These are phyloP conservation scores for Trematocara macrostoma DNA, from an alignment of 2,113 vertebrate genomes.

Conservation along the genomic window DNA sequence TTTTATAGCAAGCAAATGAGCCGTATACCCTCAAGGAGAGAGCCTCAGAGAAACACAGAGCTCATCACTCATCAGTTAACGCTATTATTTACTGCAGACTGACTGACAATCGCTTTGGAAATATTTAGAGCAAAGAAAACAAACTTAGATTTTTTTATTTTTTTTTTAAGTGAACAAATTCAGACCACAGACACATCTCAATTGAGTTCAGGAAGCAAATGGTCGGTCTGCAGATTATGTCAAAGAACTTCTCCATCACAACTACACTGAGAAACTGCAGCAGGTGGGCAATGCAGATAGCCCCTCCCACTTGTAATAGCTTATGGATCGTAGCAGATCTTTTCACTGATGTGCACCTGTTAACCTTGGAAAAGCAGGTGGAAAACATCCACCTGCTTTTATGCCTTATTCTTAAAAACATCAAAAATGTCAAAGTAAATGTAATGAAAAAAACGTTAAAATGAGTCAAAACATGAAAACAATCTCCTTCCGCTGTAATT, in stretches of 20 bases:
- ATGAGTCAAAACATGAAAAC: not conserved
- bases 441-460: not conserved
- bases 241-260: not conserved
- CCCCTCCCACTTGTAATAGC: slow-evolving; percentile 21
- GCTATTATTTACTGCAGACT: not conserved
- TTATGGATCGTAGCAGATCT: slow-evolving; percentile 8
- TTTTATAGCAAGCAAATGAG: not conserved
- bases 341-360: slow-evolving; percentile 41
- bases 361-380: not conserved
- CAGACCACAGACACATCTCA: not conserved
- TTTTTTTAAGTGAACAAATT: not conserved
- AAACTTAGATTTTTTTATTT: not conserved
- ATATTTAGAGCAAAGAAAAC: not conserved
- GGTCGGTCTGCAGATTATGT: slow-evolving; percentile 12
- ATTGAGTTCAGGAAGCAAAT: not conserved
- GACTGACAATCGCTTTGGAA: slow-evolving; percentile 4
- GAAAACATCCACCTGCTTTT: not conserved
- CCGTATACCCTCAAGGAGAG: not conserved
- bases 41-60: not conserved
- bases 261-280: not conserved
- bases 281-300: slow-evolving; percentile 57
- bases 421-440: not conserved
- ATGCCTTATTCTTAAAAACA: not conserved
- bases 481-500: not conserved
- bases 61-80: slow-evolving; percentile 4